Conservation (phyloP, 2,888 invertebrate genomes). For the Lordiphosa andalusiaca region DNA sequence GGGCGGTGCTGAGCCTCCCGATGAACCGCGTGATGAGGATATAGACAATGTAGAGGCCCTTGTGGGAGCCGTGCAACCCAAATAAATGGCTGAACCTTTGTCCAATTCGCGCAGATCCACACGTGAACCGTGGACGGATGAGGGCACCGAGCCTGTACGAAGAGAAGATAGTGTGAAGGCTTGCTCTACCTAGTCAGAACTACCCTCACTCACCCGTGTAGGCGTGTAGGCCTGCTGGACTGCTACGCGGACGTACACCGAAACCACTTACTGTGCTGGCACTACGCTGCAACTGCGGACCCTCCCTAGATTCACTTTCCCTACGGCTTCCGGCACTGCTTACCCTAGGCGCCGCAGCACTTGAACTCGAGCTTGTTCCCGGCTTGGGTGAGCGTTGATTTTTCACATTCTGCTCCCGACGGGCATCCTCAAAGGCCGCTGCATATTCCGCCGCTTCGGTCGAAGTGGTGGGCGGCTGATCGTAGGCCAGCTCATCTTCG, state of each 20-base stretch:
- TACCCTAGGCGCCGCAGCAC: slow-evolving; percentile 44
- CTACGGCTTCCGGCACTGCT: slow-evolving; percentile 62
- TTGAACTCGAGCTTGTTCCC: slow-evolving; percentile 30
- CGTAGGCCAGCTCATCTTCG: slow-evolving; percentile 76
- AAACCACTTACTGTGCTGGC: slow-evolving; percentile 79
- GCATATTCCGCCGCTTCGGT: slow-evolving; percentile 76
- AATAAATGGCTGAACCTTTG: slow-evolving; percentile 83
- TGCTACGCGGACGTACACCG: slow-evolving; percentile 85
- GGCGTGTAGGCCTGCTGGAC: slow-evolving; percentile 89
- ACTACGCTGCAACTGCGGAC: slow-evolving; percentile 73
- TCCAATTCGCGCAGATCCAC: slow-evolving; percentile 84
- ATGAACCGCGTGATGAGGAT: slow-evolving; percentile 82
- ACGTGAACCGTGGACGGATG: slow-evolving; percentile 87
- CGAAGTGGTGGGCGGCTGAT: slow-evolving; percentile 58
- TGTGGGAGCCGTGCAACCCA: slow-evolving; percentile 81
- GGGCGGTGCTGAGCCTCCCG: slow-evolving; percentile 86
- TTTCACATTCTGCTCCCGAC: slow-evolving; percentile 42
- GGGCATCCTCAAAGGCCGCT: slow-evolving; percentile 70
- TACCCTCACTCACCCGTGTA: slow-evolving; percentile 83
- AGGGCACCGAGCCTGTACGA: slow-evolving; percentile 85
- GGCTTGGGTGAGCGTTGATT: slow-evolving; percentile 49
- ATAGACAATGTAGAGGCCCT: slow-evolving; percentile 72
- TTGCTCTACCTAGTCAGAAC: neutral
- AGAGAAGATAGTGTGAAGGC: neutral
- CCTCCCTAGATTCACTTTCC: slow-evolving; percentile 27